Base-by-base conservation (phyloP, 1,140 invertebrate genomes). In the Brachionus paranguensis region DNA sequence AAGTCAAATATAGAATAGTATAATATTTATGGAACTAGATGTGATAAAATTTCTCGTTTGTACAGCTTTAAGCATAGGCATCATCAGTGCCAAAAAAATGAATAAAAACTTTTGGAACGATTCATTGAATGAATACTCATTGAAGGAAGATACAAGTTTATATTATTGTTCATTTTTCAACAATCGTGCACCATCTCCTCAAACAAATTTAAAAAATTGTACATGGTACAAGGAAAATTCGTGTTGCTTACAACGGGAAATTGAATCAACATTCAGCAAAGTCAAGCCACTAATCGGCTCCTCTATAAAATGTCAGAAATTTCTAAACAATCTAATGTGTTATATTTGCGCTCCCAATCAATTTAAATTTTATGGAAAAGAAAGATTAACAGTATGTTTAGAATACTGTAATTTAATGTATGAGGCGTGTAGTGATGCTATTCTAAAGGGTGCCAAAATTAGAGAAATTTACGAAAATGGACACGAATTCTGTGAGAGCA, bases 241-340 rank as follows among this genome's bases (percentile, higher is more conserved):
- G 55, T 90, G 89, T 84, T 90, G 89, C 84, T 86, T 86, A 24
- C 89, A 90, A 81, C 86, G 88, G 50, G 89, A 90, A 85, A 89
- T 90, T 43, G 87, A 87, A 64, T 88, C 87, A 7, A 88, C 87
- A 3, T 90, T 90, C 85, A 86, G 86, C 6, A 86, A 86, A 20
- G 81, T 90, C 14, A 89, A 89, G 83, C 88, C 89, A 5, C 85
- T 89, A 7, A 86, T 87, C 7, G 89, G 89, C 0, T 88, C 89
- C 7, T 88, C 89, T 4, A 84, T 74, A 5, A 85, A 86, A 8
- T 90, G 89, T 78, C 88, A 88, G 72, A 86, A 72, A 41, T 89
- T 89, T 85, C 86, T 89, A 0, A 90, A 90, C 85, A 89, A 88
- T 85, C 85, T 90, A 3, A 89, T 90, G 89, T 90, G 89, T 76